A percentile compares a stretch with the other conserved stretches of the same genome.
These are phyloP conservation scores for Anarsia innoxiella DNA, from an alignment of 2,888 invertebrate genomes.

Conservation along the genomic window DNA sequence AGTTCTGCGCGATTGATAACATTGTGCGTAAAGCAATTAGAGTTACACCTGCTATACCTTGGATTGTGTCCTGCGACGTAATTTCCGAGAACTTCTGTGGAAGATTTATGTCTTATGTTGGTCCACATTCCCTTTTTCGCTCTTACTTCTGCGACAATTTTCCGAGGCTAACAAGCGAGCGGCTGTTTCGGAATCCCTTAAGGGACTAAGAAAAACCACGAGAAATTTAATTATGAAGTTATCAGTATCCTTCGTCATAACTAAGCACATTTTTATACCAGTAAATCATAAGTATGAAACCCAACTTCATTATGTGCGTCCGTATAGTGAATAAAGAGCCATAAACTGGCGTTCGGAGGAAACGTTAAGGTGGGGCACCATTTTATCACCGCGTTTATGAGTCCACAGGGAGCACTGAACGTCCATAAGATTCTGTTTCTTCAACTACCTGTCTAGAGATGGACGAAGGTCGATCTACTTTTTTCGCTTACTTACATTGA, in stretches of 20 bases:
- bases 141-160: no score
- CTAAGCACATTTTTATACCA: background rate
- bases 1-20: constrained; percentile 15
- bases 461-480: constrained; percentile 11
- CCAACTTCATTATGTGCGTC: constrained; percentile 9
- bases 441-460: constrained; percentile 21
- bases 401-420: constrained; percentile 35
- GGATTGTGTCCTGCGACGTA: background rate
- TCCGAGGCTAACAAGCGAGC: no score
- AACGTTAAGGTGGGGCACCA: constrained; percentile 37
- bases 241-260: no score
- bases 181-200: no score
- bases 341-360: constrained; percentile 37
- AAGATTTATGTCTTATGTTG: no score
- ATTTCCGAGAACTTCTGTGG: no score
- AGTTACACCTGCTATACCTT: background rate
- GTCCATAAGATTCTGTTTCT: constrained; percentile 38
- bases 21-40: background rate
- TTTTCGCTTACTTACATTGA: no score
- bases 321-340: constrained; percentile 33
- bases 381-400: constrained; percentile 54
- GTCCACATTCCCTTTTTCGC: no score
- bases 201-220: no score
- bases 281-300: constrained; percentile 8
- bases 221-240: no score